Evolutionary conservation across 2,113 vertebrate genomes (phyloP).

Genomic region (Cranoglanis bouderius): DNA sequence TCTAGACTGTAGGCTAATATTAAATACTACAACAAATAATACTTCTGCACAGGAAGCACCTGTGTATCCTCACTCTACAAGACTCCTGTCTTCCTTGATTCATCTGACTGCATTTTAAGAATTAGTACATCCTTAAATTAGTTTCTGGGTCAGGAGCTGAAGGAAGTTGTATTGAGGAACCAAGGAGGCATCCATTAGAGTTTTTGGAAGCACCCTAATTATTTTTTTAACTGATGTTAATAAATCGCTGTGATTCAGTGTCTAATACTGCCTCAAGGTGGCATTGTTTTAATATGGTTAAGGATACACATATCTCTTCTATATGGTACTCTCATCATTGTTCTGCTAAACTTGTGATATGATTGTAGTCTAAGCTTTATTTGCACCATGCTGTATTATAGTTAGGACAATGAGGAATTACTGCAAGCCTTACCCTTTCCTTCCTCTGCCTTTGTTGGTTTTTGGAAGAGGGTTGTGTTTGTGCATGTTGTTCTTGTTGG

Average conservation of each 20-base stretch:
- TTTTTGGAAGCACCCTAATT: not conserved
- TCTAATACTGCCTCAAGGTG: slow-evolving; percentile 1
- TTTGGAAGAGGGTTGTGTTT: slow-evolving; percentile 8
- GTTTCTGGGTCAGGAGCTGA: not conserved
- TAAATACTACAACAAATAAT: not conserved
- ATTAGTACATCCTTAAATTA: not conserved
- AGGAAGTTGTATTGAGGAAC: not conserved
- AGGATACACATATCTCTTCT: not conserved
- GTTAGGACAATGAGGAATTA: not conserved
- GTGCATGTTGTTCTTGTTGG: not conserved
- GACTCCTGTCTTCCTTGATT: not conserved
- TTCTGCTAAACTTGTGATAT: not conserved
- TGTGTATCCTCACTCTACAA: not conserved
- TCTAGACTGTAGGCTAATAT: not conserved
- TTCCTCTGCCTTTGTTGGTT: slow-evolving; percentile 41
- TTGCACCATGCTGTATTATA: not conserved
- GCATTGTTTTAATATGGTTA: not conserved
- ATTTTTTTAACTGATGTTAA: not conserved
- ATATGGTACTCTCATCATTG: not conserved
- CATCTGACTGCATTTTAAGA: not conserved
- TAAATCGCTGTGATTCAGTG: not conserved
- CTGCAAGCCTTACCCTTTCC: slow-evolving; percentile 43
- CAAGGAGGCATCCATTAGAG: not conserved
- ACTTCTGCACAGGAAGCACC: not conserved
- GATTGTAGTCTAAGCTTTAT: not conserved